phyloP scores from a whole-genome alignment of 2,113 vertebrate genomes.

The Chroicocephalus ridibundus region DNA sequence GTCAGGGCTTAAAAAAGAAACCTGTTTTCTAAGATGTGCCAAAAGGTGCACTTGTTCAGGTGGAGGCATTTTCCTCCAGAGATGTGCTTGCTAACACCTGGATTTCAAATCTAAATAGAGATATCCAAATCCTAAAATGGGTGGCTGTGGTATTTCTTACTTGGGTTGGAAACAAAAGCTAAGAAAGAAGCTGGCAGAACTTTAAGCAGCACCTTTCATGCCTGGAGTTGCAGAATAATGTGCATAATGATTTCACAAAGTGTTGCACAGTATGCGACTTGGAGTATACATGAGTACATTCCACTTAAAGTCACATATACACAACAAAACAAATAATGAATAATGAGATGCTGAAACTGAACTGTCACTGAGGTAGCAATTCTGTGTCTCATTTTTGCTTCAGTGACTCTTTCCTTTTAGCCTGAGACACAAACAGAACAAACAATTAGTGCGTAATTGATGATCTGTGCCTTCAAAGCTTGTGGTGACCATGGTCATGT shows the following conservation, averaged over 20 bases:
- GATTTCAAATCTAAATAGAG: background rate
- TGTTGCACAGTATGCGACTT: constrained; percentile 69
- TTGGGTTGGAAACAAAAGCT: constrained; percentile 20
- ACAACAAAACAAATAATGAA: constrained; percentile 76
- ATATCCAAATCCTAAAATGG: background rate
- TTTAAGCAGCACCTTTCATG: constrained; percentile 48
- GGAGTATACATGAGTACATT: constrained; percentile 65
- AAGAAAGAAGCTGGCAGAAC: constrained; percentile 21
- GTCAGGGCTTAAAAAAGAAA: background rate
- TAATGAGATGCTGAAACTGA: constrained; percentile 76
- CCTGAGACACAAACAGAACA: constrained; percentile 78
- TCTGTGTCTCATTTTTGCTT: constrained; percentile 71
- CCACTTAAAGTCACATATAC: constrained; percentile 71
- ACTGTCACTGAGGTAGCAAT: constrained; percentile 74
- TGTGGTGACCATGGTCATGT: constrained; percentile 75
- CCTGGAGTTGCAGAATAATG: constrained; percentile 58
- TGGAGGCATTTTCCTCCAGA: background rate
- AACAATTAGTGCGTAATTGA: constrained; percentile 85
- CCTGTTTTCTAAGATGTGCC: background rate
- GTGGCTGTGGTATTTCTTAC: background rate
- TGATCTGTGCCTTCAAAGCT: constrained; percentile 78
- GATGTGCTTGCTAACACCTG: background rate
- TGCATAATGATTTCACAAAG: constrained; percentile 60
- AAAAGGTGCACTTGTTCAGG: background rate
- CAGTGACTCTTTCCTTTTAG: constrained; percentile 73